phyloP scores from a whole-genome alignment of 2,797 vertebrate species.

The Morus bassanus region DNA sequence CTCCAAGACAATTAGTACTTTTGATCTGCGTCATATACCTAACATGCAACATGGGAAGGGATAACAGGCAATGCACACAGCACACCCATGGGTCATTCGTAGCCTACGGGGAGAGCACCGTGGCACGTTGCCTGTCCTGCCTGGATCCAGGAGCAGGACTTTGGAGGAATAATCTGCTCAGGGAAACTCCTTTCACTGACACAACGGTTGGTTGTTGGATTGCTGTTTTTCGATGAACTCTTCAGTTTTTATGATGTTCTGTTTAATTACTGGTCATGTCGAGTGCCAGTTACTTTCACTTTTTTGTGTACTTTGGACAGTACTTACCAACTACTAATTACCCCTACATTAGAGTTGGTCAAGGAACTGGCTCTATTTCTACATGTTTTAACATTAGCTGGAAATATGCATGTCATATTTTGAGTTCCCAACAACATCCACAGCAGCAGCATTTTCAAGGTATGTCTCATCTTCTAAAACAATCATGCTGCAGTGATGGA shows the following conservation, averaged over 20 bases:
- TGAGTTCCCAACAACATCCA: neutral
- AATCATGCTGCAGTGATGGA: fast-evolving
- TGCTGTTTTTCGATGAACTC: neutral
- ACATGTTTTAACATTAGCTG: neutral
- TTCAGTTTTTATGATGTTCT: fast-evolving
- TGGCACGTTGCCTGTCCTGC: fast-evolving
- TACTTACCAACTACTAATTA: no score
- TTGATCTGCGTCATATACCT: fast-evolving
- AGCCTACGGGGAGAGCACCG: fast-evolving
- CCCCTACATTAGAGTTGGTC: fast-evolving
- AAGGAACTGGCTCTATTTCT: neutral
- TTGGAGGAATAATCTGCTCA: neutral
- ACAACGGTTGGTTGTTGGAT: fast-evolving
- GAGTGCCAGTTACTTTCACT: neutral
- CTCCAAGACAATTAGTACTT: fast-evolving
- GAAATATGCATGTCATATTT: fast-evolving
- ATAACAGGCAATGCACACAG: fast-evolving
- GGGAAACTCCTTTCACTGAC: no score
- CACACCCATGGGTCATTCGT: fast-evolving
- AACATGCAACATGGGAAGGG: fast-evolving
- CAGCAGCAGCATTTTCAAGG: neutral
- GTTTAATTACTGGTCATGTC: neutral
- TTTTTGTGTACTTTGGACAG: neutral
- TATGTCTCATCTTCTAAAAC: neutral
- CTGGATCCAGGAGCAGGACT: fast-evolving